These are phyloP conservation scores for Anoplius nigerrimus DNA, from an alignment of 2,888 invertebrate species.

Conservation along the genomic window DNA sequence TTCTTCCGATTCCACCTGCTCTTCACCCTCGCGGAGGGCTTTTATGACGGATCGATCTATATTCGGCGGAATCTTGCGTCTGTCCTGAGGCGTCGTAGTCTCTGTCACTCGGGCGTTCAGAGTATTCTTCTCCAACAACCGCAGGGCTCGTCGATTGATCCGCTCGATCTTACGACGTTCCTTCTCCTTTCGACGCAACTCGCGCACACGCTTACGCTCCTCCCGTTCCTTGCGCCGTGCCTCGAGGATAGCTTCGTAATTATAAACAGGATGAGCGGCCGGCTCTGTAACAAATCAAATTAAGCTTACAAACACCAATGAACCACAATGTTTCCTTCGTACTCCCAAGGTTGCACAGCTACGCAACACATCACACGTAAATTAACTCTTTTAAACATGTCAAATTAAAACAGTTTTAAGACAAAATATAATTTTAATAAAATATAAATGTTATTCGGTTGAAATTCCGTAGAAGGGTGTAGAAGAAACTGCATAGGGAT, in stretches of 20 bases:
- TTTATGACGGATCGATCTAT: slow-evolving; percentile 51
- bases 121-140: slow-evolving; percentile 46
- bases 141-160: slow-evolving; percentile 61
- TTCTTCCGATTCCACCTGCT: slow-evolving; percentile 37
- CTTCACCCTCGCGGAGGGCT: slow-evolving; percentile 45
- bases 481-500: no score
- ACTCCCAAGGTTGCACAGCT: no score
- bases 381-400: no score
- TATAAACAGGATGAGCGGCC: slow-evolving; percentile 67
- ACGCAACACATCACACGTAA: no score
- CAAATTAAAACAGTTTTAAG: no score
- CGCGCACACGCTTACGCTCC: slow-evolving; percentile 67
- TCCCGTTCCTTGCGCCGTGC: slow-evolving; percentile 68
- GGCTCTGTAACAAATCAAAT: slow-evolving; percentile 44
- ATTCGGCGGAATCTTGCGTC: slow-evolving; percentile 31
- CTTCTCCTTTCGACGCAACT: slow-evolving; percentile 65
- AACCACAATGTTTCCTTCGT: no score
- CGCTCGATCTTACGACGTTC: slow-evolving; percentile 67
- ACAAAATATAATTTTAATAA: no score
- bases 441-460: no score
- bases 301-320: no score
- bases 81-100: slow-evolving; percentile 21
- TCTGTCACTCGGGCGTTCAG: slow-evolving; percentile 28
- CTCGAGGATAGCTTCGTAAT: slow-evolving; percentile 72
- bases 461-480: no score